Base-by-base conservation (phyloP, 37 sponge, comb jelly and placozoan genomes). In the Chondrosia reniformis region DNA sequence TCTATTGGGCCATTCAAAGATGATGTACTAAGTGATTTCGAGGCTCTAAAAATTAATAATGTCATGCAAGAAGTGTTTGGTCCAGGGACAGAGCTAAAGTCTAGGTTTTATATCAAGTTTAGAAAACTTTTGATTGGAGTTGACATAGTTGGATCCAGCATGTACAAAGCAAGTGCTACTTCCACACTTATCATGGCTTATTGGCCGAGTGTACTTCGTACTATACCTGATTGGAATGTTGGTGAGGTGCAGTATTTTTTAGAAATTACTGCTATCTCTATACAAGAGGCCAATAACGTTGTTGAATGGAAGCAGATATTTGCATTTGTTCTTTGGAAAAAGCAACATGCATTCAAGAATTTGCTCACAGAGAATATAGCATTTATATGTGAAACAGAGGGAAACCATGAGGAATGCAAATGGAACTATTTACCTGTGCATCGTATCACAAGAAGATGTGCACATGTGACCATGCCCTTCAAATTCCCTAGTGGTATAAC, bases 361-460 rank as follows among this genome's bases (percentile, higher is more conserved):
- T 74, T 75, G 69, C 80, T 76, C 65, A 77, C 76, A 28, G 24
- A 32, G 30, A 40, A 66, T 55, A 69, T 79, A 17, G 86, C 86
- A 41, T 45, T 31, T 36, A 37, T 85, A 21, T 69, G 72, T 67
- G 27, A 43, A n/a, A 46, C 62, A 32, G 56, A 27, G 8, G 15
- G 12, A 39, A 46, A 76, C 19, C 55, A 30, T 22, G 10, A n/a
- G n/a, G n/a, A 46, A 27, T 46, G 46, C 32, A 32, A 40, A 21
- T 85, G 79, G 41, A 54, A 52, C 30, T 86, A 75, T 55, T 42
- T 86, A 15, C 86, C 86, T 67, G 67, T 80, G 7, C 86, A 86
- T 19, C 76, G 86, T 4, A 63, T 86, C 54, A 41, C 64, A 12
- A 46, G 41, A 2, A 25, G 45, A 13, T 84, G 86, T 86, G 80